Evolutionary conservation across 2,797 vertebrate species (phyloP).

Genomic region (Enteromius afrohamiltoni): DNA sequence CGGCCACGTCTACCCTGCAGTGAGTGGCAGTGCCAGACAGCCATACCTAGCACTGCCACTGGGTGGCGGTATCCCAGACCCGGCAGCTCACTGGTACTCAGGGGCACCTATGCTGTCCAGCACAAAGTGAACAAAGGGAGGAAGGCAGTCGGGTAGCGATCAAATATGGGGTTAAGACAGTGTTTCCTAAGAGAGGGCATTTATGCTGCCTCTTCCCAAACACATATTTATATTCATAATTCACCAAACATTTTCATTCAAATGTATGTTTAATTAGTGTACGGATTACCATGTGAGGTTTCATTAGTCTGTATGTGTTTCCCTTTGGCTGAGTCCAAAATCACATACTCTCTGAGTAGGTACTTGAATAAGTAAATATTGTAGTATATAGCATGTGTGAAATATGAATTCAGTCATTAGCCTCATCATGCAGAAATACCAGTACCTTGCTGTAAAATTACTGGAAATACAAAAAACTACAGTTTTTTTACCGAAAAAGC

Average conservation of each 20-base stretch:
- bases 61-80: slow-evolving; percentile 78
- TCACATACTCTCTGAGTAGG: not conserved
- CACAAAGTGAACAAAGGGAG: slow-evolving; percentile 72
- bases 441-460: not conserved
- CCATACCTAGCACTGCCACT: slow-evolving; percentile 81
- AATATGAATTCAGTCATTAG: slow-evolving; percentile 6
- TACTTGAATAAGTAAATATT: not conserved
- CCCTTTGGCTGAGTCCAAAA: not conserved
- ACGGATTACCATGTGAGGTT: not conserved
- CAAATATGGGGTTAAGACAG: slow-evolving; percentile 46
- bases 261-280: slow-evolving; percentile 23
- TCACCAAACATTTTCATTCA: slow-evolving; percentile 39
- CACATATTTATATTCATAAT: slow-evolving; percentile 40
- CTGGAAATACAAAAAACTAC: not conserved
- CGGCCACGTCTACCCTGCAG: slow-evolving; percentile 95
- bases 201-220: slow-evolving; percentile 45
- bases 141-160: slow-evolving; percentile 21
- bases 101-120: slow-evolving; percentile 78
- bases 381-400: not conserved
- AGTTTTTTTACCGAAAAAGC: no score
- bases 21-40: slow-evolving; percentile 85
- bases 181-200: slow-evolving; percentile 58
- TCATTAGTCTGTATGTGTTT: slow-evolving; percentile 7
- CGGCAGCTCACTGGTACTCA: slow-evolving; percentile 83
- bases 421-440: not conserved